phyloP scores from a whole-genome alignment of 2,888 invertebrate genomes.

The Tipula helvola region DNA sequence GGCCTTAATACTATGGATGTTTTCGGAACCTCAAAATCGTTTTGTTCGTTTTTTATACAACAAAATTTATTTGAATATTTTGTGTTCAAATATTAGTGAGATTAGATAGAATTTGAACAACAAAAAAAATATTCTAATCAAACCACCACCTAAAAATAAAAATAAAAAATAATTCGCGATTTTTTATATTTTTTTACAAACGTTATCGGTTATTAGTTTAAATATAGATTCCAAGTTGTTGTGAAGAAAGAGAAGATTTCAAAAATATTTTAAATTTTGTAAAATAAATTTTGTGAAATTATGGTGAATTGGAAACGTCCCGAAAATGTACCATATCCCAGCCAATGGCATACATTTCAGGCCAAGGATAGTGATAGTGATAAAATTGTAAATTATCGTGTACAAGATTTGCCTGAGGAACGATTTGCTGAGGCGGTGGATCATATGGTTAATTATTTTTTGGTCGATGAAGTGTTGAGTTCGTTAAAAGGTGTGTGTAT shows the following conservation, averaged over 20 bases:
- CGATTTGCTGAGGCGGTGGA: constrained; percentile 33
- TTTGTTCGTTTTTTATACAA: no score
- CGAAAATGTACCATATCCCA: constrained; percentile 30
- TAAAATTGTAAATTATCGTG: constrained; percentile 26
- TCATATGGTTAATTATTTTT: constrained; percentile 36
- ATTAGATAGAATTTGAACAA: no score
- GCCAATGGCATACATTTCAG: constrained; percentile 19
- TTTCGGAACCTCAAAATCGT: no score
- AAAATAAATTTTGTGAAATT: background rate
- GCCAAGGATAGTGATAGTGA: constrained; percentile 22
- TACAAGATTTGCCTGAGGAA: constrained; percentile 41
- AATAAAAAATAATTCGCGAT: background rate
- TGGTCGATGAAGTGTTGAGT: constrained; percentile 41
- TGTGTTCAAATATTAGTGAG: no score
- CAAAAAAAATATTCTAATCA: background rate
- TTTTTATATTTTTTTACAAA: background rate
- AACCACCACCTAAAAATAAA: background rate
- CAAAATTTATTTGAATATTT: no score
- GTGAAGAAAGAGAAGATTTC: background rate
- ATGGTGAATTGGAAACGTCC: constrained; percentile 32
- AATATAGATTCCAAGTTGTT: background rate
- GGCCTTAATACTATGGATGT: no score
- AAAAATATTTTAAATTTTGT: background rate
- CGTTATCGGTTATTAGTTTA: background rate
- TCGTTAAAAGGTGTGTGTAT: constrained; percentile 19